Percentiles rank a stretch among this genome's conserved stretches.
These are phyloP conservation scores for Drosophila macrospina DNA, from an alignment of 2,888 invertebrate species.

Conservation along the genomic window DNA sequence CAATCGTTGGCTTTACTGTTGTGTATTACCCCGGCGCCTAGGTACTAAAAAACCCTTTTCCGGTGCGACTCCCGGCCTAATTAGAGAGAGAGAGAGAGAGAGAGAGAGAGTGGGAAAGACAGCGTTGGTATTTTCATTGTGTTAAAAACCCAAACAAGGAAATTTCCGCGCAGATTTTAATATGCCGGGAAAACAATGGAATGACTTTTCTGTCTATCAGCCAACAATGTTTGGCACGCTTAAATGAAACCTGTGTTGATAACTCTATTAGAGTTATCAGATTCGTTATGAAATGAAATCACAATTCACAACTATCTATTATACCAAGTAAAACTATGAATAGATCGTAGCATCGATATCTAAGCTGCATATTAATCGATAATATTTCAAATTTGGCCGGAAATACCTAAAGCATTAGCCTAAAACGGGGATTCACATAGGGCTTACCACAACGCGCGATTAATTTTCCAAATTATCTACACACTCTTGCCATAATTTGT, in stretches of 20 bases:
- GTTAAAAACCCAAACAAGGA: conserved; percentile 77
- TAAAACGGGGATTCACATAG: conserved; percentile 44
- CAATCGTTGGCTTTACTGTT: conserved; percentile 10
- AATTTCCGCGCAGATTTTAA: conserved; percentile 66
- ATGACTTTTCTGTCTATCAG: conserved; percentile 42
- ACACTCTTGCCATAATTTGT: conserved; percentile 42
- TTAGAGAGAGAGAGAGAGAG: conserved; percentile 51
- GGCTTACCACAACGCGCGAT: conserved; percentile 72
- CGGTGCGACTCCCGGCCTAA: conserved; percentile 72
- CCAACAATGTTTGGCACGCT: conserved; percentile 32
- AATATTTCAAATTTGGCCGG: not conserved
- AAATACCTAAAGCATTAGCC: conserved; percentile 38
- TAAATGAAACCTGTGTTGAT: conserved; percentile 7
- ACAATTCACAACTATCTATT: too few species aligned
- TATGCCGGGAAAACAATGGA: conserved; percentile 28
- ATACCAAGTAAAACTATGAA: not conserved
- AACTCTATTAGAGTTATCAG: not conserved
- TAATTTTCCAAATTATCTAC: conserved; percentile 67
- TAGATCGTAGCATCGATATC: not conserved
- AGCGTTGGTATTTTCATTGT: conserved; percentile 77
- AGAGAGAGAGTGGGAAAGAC: conserved; percentile 33
- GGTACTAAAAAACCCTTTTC: conserved; percentile 80
- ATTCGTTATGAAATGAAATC: not conserved
- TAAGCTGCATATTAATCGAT: not conserved
- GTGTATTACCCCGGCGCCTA: conserved; percentile 74